Evolutionary conservation across 2,888 invertebrate species (phyloP).

Genomic region (Actias luna): DNA sequence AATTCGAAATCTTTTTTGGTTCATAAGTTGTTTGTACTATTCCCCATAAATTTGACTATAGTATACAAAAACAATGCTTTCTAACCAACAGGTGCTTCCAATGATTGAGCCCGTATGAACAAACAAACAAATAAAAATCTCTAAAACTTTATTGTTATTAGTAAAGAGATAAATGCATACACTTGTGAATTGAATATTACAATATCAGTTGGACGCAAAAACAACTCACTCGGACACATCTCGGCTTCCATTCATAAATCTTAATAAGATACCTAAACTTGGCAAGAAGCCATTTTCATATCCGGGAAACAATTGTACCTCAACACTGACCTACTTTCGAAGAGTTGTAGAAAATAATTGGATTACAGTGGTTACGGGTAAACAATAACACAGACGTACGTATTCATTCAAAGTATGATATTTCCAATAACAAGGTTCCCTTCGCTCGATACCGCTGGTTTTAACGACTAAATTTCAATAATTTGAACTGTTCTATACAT

Average conservation of each 20-base stretch:
- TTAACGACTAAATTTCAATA: too few species aligned
- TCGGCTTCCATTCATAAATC: not conserved
- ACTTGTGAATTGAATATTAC: not conserved
- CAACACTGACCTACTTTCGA: slow-evolving; percentile 1
- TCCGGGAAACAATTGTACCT: not conserved
- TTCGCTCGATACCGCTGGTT: too few species aligned
- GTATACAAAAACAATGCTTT: too few species aligned
- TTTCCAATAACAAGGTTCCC: too few species aligned
- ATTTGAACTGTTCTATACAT: too few species aligned
- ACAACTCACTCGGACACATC: not conserved
- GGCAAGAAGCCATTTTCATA: not conserved
- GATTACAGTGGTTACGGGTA: not conserved
- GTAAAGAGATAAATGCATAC: not conserved
- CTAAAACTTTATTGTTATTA: too few species aligned
- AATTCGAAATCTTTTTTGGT: too few species aligned
- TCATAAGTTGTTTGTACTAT: too few species aligned
- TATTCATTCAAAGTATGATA: not conserved
- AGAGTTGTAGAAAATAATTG: not conserved
- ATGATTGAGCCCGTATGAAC: too few species aligned
- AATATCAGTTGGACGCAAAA: not conserved
- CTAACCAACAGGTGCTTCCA: too few species aligned
- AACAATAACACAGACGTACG: not conserved
- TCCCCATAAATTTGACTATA: too few species aligned
- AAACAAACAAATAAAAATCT: too few species aligned
- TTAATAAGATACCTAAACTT: not conserved